phyloP scores from a whole-genome alignment of 2,888 invertebrate genomes.

The Uropetala carovei region DNA sequence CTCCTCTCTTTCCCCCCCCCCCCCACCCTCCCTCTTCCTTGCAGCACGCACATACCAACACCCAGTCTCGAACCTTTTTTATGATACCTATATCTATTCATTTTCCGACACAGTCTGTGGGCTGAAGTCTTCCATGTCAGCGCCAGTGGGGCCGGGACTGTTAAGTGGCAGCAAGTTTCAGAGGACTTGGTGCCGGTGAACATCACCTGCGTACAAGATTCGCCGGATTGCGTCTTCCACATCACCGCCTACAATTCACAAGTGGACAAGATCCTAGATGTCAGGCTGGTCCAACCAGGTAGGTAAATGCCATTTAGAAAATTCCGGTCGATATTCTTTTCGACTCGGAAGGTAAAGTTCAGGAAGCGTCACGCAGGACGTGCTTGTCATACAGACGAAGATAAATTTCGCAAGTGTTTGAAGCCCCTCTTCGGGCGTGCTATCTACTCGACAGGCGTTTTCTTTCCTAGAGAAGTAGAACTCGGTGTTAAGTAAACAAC shows the following conservation, averaged over 20 bases:
- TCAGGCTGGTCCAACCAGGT: conserved; percentile 98
- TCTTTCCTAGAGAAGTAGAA: no score
- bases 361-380: neutral
- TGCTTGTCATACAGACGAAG: no score
- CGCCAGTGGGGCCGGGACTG: conserved; percentile 93
- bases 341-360: neutral
- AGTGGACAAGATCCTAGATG: conserved; percentile 98
- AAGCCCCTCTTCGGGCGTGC: no score
- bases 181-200: conserved; percentile 99
- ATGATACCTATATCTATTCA: conserved; percentile 17
- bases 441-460: no score
- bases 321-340: neutral
- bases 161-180: conserved; percentile 98
- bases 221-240: conserved; percentile 97
- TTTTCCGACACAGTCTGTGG: conserved; percentile 87
- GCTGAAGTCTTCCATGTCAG: conserved; percentile 99
- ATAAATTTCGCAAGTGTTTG: no score
- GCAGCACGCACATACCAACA: neutral
- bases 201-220: conserved; percentile 98
- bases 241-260: conserved; percentile 99
- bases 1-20: neutral
- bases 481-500: no score
- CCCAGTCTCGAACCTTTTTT: conserved; percentile 32
- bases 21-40: neutral
- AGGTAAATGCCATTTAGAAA: conserved; percentile 70